Evolutionary conservation across 1,140 invertebrate genomes (phyloP).

Genomic region (Chrysoperla carnea): DNA sequence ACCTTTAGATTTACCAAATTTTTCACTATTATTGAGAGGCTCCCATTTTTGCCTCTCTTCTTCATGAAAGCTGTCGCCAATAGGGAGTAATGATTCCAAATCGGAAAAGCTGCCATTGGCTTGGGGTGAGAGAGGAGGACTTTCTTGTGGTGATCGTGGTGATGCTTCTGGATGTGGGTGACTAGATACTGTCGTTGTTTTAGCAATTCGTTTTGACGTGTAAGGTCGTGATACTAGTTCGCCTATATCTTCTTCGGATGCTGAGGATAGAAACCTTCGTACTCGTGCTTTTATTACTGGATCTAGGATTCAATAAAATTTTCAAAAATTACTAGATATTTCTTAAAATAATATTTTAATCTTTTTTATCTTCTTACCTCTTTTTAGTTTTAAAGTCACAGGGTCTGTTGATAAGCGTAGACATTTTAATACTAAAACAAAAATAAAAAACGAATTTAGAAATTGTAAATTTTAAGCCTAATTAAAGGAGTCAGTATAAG

Average conservation of each 20-base stretch:
- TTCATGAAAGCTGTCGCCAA: slow-evolving; percentile 28
- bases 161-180: slow-evolving; percentile 7
- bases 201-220: background rate
- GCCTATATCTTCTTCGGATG: slow-evolving; percentile 13
- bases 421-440: slow-evolving; percentile 75
- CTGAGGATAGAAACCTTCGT: slow-evolving; percentile 44
- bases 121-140: slow-evolving; percentile 14
- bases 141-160: slow-evolving; percentile 19
- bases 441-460: slow-evolving; percentile 13
- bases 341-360: background rate
- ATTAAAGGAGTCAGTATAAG: too few species aligned
- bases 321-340: background rate
- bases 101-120: slow-evolving; percentile 30
- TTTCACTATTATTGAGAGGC: slow-evolving; percentile 24
- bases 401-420: slow-evolving; percentile 71
- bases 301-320: slow-evolving; percentile 34
- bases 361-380: slow-evolving; percentile 54
- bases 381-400: slow-evolving; percentile 70
- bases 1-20: slow-evolving; percentile 17
- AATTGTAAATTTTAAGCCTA: too few species aligned
- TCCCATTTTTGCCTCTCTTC: slow-evolving; percentile 33
- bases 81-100: slow-evolving; percentile 26
- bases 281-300: slow-evolving; percentile 68
- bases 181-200: slow-evolving; percentile 5
- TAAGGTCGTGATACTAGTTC: slow-evolving; percentile 2